phyloP scores from a whole-genome alignment of 2,888 invertebrate species.

The Chaetogeoica ovagalla region DNA sequence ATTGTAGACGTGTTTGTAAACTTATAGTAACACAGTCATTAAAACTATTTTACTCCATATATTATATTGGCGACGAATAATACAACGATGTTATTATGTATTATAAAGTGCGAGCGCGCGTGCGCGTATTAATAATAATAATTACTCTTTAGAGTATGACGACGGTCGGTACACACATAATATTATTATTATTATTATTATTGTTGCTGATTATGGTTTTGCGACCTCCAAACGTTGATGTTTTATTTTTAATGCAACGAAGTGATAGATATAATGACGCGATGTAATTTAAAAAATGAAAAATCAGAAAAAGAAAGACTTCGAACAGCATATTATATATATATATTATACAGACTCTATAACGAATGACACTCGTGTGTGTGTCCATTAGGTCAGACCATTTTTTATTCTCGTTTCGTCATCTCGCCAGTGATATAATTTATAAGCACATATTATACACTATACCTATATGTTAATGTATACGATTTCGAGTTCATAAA shows the following conservation, averaged over 20 bases:
- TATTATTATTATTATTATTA: background rate
- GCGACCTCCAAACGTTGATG: background rate
- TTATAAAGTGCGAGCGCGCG: too few relatives aligned
- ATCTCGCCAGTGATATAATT: background rate
- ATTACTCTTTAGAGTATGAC: background rate
- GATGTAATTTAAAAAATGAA: background rate
- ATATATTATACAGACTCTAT: background rate
- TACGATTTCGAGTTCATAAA: conserved; percentile 3
- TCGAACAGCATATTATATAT: background rate
- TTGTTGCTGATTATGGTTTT: background rate
- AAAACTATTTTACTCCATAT: too few relatives aligned
- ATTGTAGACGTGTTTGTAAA: too few relatives aligned
- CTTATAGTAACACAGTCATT: too few relatives aligned
- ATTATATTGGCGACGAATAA: too few relatives aligned
- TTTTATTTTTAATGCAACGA: background rate
- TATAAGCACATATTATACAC: background rate
- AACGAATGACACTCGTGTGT: background rate
- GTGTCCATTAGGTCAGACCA: conserved; percentile 16
- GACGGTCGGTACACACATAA: background rate
- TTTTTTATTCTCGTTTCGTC: conserved; percentile 38
- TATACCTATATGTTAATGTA: background rate
- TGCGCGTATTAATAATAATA: too few relatives aligned
- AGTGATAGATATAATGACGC: background rate
- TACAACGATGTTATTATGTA: too few relatives aligned
- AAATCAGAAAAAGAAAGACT: conserved; percentile 9